Evolutionary conservation across 2,113 vertebrate genomes (phyloP).

Genomic region (Brachyhypopomus occidentalis): DNA sequence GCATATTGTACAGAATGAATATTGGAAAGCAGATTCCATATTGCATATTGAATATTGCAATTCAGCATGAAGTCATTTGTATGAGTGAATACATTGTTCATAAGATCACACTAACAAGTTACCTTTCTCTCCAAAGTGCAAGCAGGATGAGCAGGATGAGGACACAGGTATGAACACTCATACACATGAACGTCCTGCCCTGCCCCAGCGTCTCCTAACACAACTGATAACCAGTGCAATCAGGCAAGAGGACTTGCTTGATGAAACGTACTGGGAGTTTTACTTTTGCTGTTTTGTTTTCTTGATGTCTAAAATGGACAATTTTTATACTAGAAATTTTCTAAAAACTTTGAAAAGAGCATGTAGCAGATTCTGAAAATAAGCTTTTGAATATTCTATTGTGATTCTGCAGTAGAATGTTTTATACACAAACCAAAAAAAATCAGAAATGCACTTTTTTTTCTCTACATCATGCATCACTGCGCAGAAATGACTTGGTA

Average conservation of each 20-base stretch:
- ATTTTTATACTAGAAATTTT: neutral
- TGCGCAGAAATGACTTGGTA: conserved; percentile 94
- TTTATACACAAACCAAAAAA: neutral
- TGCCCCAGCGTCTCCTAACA: conserved; percentile 83
- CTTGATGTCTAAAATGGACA: neutral
- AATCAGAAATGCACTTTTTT: too few species aligned
- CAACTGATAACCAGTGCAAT: conserved; percentile 59
- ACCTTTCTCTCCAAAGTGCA: conserved; percentile 95
- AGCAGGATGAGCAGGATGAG: conserved; percentile 96
- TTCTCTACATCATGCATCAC: conserved; percentile 55
- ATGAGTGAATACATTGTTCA: neutral
- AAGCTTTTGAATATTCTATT: neutral
- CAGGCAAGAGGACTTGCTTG: neutral
- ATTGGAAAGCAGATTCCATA: too few species aligned
- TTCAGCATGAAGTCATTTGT: too few species aligned
- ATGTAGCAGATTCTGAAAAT: neutral
- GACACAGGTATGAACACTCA: conserved; percentile 90
- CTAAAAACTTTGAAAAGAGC: neutral
- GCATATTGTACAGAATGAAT: too few species aligned
- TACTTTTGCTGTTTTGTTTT: neutral
- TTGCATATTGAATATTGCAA: too few species aligned
- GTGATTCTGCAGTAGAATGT: too few species aligned
- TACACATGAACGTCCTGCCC: conserved; percentile 85
- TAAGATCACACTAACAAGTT: conserved; percentile 63
- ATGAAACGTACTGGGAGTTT: neutral